phyloP scores from a whole-genome alignment of 2,888 invertebrate genomes.

The Ochropleura leucogaster region DNA sequence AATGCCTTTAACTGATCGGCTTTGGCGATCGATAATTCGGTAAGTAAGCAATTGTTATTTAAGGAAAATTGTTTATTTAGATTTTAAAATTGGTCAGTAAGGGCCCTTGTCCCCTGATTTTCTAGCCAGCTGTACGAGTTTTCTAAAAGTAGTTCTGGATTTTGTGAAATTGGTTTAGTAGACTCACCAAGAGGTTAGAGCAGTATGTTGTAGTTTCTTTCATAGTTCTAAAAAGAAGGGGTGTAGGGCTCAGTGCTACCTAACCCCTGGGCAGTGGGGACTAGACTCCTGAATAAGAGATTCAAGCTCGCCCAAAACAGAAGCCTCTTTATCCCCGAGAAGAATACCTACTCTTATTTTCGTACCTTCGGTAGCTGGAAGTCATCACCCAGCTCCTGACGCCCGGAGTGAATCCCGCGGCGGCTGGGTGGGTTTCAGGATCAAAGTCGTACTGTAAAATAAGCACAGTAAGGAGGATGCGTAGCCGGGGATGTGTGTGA shows the following conservation, averaged over 20 bases:
- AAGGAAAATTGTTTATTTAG: constrained; percentile 16
- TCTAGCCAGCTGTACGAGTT: not conserved
- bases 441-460: too few species aligned
- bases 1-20: constrained; percentile 59
- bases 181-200: not conserved
- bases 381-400: too few species aligned
- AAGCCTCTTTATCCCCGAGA: not conserved
- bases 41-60: constrained; percentile 43
- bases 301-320: not conserved
- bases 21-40: constrained; percentile 69
- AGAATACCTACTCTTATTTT: not conserved
- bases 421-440: too few species aligned
- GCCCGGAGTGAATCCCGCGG: too few species aligned
- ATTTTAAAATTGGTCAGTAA: not conserved
- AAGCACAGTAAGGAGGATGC: too few species aligned
- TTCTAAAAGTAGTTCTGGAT: not conserved
- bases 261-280: not conserved
- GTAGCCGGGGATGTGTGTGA: too few species aligned
- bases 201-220: not conserved
- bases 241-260: not conserved
- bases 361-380: not conserved
- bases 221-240: too few species aligned
- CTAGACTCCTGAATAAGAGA: too few species aligned
- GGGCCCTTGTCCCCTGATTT: not conserved
- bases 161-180: too few species aligned